phyloP scores from a whole-genome alignment of 2,113 vertebrate genomes.

The Thamnophis sirtalis region DNA sequence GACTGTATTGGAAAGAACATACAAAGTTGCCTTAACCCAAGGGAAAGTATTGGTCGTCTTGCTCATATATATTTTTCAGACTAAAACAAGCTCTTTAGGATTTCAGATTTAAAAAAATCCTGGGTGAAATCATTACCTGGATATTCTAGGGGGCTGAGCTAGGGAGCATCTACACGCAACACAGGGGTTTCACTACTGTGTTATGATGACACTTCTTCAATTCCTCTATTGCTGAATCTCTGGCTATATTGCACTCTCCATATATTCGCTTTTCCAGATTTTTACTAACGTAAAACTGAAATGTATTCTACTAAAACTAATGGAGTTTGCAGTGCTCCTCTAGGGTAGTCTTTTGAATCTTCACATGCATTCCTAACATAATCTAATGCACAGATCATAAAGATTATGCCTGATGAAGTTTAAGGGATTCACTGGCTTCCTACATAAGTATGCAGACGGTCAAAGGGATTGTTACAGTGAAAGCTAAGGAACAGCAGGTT shows the following conservation, averaged over 20 bases:
- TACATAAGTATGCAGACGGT: background rate
- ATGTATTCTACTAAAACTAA: background rate
- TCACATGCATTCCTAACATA: background rate
- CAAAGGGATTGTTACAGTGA: background rate
- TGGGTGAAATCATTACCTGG: background rate
- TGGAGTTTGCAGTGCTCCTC: background rate
- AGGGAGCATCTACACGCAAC: background rate
- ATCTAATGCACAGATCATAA: background rate
- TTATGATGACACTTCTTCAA: background rate
- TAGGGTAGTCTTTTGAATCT: background rate
- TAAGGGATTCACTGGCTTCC: background rate
- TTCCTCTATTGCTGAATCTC: background rate
- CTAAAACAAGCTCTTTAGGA: background rate
- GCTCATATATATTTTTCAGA: background rate
- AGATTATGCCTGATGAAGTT: background rate
- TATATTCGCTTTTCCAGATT: background rate
- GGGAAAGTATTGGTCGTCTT: background rate
- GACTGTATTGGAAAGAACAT: background rate
- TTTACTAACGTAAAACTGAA: background rate
- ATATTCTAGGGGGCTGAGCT: background rate
- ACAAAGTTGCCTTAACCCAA: background rate
- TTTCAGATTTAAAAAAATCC: background rate
- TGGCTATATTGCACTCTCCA: background rate
- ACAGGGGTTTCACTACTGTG: background rate
- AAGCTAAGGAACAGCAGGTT: background rate